A percentile compares a stretch with the other conserved stretches of the same genome.
Evolutionary conservation across 2,113 vertebrate species (phyloP).

Genomic region (Elaphurus davidianus): DNA sequence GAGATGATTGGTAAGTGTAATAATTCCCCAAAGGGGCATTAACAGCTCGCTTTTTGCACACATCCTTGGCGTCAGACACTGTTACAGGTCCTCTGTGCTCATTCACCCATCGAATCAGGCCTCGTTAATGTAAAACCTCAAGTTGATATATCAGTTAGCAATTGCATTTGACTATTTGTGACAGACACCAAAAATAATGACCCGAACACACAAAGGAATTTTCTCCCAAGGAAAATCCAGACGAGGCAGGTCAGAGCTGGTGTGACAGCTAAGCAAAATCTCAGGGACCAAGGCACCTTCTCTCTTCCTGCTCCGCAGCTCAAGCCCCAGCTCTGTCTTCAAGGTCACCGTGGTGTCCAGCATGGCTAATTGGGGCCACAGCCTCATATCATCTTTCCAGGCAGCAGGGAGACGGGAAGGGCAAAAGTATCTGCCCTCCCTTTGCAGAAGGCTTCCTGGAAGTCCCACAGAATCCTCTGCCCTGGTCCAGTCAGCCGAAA

Average conservation of each 20-base stretch:
- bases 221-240: not conserved
- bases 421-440: not conserved
- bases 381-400: not conserved
- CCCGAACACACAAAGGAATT: not conserved
- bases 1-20: not conserved
- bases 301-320: not conserved
- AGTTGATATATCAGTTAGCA: not conserved
- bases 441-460: slow-evolving; percentile 44
- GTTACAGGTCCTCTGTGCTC: not conserved
- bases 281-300: not conserved
- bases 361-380: not conserved
- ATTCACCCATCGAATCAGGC: not conserved
- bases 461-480: not conserved
- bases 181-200: not conserved
- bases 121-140: not conserved
- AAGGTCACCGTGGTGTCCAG: not conserved
- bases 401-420: not conserved
- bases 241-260: not conserved
- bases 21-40: not conserved
- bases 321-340: not conserved
- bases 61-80: not conserved
- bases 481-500: not conserved
- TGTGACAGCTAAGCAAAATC: not conserved
- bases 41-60: not conserved
- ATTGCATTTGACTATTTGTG: not conserved